These are phyloP conservation scores for Xanthorhoe designata DNA, from an alignment of 2,888 invertebrate species.

Conservation along the genomic window DNA sequence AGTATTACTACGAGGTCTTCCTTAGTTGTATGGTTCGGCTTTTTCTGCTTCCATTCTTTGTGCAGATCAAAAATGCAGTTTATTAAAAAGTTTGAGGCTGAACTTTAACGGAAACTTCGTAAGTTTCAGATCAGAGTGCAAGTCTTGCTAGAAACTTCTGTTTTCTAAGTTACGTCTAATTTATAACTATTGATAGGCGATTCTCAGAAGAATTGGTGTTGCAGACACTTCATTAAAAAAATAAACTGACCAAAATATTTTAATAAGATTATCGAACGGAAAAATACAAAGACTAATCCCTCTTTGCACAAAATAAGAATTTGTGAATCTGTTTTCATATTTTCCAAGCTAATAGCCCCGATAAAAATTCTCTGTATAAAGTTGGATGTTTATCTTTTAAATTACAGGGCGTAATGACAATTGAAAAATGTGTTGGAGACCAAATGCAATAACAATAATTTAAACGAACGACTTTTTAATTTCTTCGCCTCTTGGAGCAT, in stretches of 20 bases:
- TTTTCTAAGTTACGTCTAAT: conserved; percentile 39
- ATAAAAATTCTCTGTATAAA: conserved; percentile 20
- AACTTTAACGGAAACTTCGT: conserved; percentile 32
- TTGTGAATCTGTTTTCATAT: conserved; percentile 20
- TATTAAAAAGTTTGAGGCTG: conserved; percentile 37
- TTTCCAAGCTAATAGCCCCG: conserved; percentile 23
- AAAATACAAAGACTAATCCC: not conserved
- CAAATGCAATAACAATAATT: conserved; percentile 43
- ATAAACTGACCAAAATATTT: not conserved
- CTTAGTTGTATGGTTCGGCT: conserved; percentile 17
- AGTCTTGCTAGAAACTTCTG: conserved; percentile 32
- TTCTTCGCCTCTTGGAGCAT: conserved; percentile 36
- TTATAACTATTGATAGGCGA: conserved; percentile 21
- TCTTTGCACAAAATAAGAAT: not conserved
- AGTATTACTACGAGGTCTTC: not conserved
- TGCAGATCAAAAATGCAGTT: conserved; percentile 40
- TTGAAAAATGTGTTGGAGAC: conserved; percentile 38
- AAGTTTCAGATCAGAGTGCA: conserved; percentile 35
- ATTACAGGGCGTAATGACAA: conserved; percentile 33
- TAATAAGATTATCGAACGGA: not conserved
- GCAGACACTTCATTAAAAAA: not conserved
- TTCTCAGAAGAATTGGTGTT: not conserved
- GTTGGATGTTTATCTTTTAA: conserved; percentile 24
- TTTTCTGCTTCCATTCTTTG: conserved; percentile 11
- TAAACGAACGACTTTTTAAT: conserved; percentile 40